phyloP scores from a whole-genome alignment of 1,140 invertebrate genomes.

The Eubasilissa regina region DNA sequence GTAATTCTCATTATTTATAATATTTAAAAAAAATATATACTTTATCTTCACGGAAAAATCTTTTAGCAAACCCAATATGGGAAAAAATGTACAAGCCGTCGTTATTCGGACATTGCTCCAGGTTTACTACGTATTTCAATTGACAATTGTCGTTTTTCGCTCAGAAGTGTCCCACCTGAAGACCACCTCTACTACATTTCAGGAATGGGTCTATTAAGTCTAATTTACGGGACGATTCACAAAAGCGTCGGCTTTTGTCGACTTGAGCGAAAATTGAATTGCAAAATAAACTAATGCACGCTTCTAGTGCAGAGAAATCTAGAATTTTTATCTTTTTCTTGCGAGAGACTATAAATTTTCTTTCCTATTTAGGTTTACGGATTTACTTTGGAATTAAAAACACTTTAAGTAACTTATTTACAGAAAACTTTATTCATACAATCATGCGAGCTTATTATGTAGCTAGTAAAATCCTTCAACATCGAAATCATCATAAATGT shows the following conservation, averaged over 20 bases:
- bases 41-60: slow-evolving; percentile 20
- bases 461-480: too few relatives aligned
- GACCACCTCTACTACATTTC: slow-evolving; percentile 22
- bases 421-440: too few relatives aligned
- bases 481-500: too few relatives aligned
- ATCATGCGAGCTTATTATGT: too few relatives aligned
- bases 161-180: slow-evolving; percentile 12
- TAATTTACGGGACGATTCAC: slow-evolving; percentile 33
- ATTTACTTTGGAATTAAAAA: too few relatives aligned
- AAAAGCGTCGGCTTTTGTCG: slow-evolving; percentile 34
- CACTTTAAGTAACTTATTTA: too few relatives aligned
- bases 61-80: neutral
- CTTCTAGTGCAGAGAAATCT: neutral
- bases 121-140: slow-evolving; percentile 33
- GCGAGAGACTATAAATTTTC: too few relatives aligned
- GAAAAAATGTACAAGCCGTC: neutral
- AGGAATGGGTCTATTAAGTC: slow-evolving; percentile 20
- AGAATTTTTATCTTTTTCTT: too few relatives aligned
- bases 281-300: slow-evolving; percentile 20
- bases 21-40: too few relatives aligned
- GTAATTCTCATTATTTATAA: neutral
- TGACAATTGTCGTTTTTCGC: slow-evolving; percentile 27
- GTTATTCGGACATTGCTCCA: slow-evolving; percentile 20
- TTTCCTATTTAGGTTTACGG: too few relatives aligned
- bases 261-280: slow-evolving; percentile 42